Conservation (phyloP, 2,888 invertebrate genomes). For the Rhamphomyia laevipes region DNA sequence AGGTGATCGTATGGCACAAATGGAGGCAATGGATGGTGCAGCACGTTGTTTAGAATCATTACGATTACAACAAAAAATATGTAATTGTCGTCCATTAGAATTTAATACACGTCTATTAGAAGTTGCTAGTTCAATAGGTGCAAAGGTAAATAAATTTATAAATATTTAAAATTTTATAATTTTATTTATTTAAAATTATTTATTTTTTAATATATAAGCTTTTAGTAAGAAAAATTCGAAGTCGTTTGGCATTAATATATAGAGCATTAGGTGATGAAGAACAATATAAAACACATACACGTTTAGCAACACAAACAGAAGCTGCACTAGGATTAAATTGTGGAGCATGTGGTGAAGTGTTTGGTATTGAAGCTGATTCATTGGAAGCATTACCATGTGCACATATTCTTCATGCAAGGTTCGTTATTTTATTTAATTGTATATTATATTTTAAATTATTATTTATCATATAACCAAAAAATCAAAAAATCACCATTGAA, state of each 20-base stretch:
- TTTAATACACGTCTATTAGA: slow-evolving; percentile 74
- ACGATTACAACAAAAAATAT: slow-evolving; percentile 62
- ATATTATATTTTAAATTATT: too few species aligned
- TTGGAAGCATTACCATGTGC: slow-evolving; percentile 76
- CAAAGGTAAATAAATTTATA: slow-evolving; percentile 49
- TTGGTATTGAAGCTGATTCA: slow-evolving; percentile 58
- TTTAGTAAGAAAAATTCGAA: slow-evolving; percentile 65
- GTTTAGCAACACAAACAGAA: slow-evolving; percentile 51
- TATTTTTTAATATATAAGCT: slow-evolving; percentile 40
- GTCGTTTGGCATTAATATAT: slow-evolving; percentile 69
- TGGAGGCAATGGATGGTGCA: slow-evolving; percentile 84
- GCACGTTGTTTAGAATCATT: slow-evolving; percentile 69
- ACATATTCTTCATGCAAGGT: slow-evolving; percentile 79
- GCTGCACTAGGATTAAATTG: slow-evolving; percentile 62
- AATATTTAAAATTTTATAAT: not conserved
- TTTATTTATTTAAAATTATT: not conserved
- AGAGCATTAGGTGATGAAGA: slow-evolving; percentile 70
- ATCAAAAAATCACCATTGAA: too few species aligned
- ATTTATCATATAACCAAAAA: too few species aligned
- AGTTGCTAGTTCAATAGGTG: slow-evolving; percentile 75
- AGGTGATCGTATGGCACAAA: slow-evolving; percentile 74
- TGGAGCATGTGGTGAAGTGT: slow-evolving; percentile 68
- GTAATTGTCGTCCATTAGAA: slow-evolving; percentile 75
- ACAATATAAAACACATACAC: slow-evolving; percentile 61
- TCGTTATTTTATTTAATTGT: slow-evolving; percentile 11